phyloP scores from a whole-genome alignment of 2,113 vertebrate species.

The Corythornis vintsioides region DNA sequence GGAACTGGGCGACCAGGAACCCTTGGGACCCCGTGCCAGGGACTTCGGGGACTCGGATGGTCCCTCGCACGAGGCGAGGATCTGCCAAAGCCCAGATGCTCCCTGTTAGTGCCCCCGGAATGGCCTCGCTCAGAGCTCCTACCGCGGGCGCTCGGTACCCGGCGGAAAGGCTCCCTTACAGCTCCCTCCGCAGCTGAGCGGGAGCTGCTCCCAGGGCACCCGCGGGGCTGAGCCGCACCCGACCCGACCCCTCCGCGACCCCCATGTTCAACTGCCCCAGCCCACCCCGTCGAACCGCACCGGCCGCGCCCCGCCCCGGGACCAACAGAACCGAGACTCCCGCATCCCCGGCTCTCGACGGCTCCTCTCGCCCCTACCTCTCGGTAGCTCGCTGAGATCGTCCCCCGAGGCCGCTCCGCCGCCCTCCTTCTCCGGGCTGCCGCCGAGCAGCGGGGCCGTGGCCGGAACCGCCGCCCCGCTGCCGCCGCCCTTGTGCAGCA shows the following conservation, averaged over 20 bases:
- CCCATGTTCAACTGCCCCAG: neutral
- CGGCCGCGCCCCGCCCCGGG: too few species aligned
- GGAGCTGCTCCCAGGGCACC: neutral
- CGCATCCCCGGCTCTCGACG: neutral
- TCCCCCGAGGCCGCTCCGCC: slow-evolving; percentile 41
- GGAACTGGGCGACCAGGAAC: accelerated
- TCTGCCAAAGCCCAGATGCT: neutral
- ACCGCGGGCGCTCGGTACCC: neutral
- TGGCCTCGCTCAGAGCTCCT: neutral
- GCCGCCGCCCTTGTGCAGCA: slow-evolving; percentile 38
- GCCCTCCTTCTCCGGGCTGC: slow-evolving; percentile 5
- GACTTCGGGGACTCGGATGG: neutral
- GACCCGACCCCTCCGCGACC: neutral
- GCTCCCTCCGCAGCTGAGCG: neutral
- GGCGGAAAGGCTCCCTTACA: too few species aligned
- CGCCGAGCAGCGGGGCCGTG: slow-evolving; percentile 49
- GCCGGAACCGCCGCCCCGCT: neutral
- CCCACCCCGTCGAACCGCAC: neutral
- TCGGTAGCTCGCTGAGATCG: slow-evolving; percentile 25
- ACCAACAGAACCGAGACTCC: too few species aligned
- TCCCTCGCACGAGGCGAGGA: neutral
- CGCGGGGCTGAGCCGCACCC: neutral
- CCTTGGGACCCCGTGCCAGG: neutral
- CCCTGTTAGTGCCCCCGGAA: neutral
- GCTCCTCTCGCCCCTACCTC: neutral